These are phyloP conservation scores for Resseliella maxima DNA, from an alignment of 2,888 invertebrate species.

Conservation along the genomic window DNA sequence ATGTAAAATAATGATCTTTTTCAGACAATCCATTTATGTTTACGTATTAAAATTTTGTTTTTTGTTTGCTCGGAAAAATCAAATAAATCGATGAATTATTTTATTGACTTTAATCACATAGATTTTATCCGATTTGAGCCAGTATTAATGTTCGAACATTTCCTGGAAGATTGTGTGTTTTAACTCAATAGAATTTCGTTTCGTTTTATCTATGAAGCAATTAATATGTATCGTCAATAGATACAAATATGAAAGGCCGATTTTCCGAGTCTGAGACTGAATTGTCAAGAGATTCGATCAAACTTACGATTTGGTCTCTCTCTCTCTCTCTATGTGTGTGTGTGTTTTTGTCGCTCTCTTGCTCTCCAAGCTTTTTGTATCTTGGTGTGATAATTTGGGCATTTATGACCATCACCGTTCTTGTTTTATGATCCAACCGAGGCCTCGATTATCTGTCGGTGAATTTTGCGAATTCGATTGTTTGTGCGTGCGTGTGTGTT, in stretches of 20 bases:
- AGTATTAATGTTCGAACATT: neutral
- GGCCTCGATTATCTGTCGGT: no score
- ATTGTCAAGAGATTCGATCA: conserved; percentile 51
- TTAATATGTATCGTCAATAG: conserved; percentile 18
- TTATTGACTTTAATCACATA: neutral
- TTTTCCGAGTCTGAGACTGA: neutral
- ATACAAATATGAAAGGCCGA: neutral
- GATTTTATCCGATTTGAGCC: neutral
- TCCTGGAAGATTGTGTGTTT: neutral
- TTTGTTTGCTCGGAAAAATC: neutral
- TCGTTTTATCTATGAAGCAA: conserved; percentile 14
- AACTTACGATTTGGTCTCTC: conserved; percentile 8
- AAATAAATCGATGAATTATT: conserved; percentile 6
- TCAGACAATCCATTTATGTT: no score
- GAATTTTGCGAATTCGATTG: no score
- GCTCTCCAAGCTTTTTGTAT: no score
- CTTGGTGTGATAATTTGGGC: no score
- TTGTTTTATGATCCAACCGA: no score
- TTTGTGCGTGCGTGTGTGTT: no score
- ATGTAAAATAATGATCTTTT: no score
- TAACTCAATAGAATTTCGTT: neutral
- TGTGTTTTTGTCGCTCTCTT: neutral
- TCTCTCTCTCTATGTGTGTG: no score
- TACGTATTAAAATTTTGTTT: no score
- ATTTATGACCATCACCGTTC: no score